phyloP scores from a whole-genome alignment of 2,888 invertebrate species.

The Stenichneumon culpator region DNA sequence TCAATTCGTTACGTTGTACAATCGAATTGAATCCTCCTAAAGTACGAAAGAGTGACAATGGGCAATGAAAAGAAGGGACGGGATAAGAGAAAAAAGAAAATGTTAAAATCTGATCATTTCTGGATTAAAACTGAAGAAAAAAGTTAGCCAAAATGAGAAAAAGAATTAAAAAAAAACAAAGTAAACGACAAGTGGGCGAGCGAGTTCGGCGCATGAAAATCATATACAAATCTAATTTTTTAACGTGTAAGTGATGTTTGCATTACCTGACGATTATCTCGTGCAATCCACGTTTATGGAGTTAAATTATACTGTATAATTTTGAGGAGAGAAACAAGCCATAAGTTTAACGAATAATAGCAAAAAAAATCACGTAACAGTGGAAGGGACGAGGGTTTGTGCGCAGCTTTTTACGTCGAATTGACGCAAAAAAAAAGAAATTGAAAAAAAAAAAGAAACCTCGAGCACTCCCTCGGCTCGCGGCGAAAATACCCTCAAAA shows the following conservation, averaged over 20 bases:
- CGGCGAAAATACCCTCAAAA: conserved; percentile 57
- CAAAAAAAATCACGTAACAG: conserved; percentile 16
- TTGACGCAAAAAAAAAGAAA: not conserved
- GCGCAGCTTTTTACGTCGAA: not conserved
- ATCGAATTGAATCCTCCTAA: conserved; percentile 69
- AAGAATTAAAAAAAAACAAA: conserved; percentile 28
- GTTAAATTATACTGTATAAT: conserved; percentile 43
- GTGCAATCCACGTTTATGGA: conserved; percentile 70
- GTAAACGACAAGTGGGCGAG: conserved; percentile 32
- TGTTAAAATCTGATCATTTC: conserved; percentile 25
- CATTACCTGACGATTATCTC: conserved; percentile 73
- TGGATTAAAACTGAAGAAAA: conserved; percentile 24
- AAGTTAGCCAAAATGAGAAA: conserved; percentile 47
- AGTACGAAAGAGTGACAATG: conserved; percentile 34
- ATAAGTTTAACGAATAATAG: conserved; percentile 14
- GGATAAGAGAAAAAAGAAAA: not conserved
- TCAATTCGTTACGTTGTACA: conserved; percentile 72
- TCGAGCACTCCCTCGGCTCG: conserved; percentile 46
- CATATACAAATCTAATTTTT: conserved; percentile 76
- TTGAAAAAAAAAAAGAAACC: not conserved
- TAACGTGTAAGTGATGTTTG: conserved; percentile 71
- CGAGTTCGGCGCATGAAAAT: conserved; percentile 47
- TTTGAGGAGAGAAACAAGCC: conserved; percentile 44
- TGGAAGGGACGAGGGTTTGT: conserved; percentile 14
- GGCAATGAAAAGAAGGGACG: conserved; percentile 25